Percentiles rank a stretch among this genome's conserved stretches.
These are phyloP conservation scores for Agrotis ipsilon DNA, from an alignment of 2,888 invertebrate genomes.

Conservation along the genomic window DNA sequence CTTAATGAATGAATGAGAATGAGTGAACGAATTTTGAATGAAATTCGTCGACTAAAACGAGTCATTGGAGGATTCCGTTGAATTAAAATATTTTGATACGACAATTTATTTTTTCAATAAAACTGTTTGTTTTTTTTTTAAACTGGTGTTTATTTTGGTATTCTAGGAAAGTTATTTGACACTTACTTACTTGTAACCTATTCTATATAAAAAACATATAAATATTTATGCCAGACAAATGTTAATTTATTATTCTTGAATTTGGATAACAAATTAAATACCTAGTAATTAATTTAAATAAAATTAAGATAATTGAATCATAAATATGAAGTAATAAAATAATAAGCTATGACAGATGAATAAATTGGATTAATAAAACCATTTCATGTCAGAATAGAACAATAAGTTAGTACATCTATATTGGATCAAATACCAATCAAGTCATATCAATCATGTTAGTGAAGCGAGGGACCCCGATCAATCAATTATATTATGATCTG, in stretches of 20 bases:
- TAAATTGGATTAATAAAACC: slow-evolving; percentile 5
- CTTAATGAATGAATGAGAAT: slow-evolving; percentile 1
- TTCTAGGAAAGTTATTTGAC: background rate
- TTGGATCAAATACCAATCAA: slow-evolving; percentile 30
- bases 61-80: background rate
- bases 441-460: slow-evolving; percentile 25
- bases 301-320: too few species aligned
- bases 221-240: too few species aligned
- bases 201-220: too few species aligned
- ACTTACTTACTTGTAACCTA: background rate
- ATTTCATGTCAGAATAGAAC: background rate
- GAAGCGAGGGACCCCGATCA: slow-evolving; percentile 23
- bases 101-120: background rate
- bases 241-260: background rate
- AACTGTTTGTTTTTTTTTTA: background rate
- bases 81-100: background rate
- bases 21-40: background rate
- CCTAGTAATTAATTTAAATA: too few species aligned
- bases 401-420: background rate
- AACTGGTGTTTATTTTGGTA: background rate
- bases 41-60: background rate
- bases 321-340: background rate
- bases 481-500: slow-evolving; percentile 18
- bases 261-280: too few species aligned
- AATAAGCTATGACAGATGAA: background rate